Conservation (phyloP, 1,140 invertebrate species). For the Callitettix versicolor region DNA sequence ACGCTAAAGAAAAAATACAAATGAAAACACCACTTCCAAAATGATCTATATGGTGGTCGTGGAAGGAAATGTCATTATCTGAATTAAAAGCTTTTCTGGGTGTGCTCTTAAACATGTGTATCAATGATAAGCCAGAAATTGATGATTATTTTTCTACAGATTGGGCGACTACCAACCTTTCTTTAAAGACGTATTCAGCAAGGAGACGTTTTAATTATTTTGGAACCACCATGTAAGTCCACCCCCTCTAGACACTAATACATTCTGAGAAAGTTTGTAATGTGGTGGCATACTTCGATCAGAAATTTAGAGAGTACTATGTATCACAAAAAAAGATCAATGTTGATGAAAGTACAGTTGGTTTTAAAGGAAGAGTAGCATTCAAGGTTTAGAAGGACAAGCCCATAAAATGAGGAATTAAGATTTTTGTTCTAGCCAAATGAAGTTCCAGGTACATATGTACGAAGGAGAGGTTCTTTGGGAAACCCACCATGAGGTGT, state of each 20-base stretch:
- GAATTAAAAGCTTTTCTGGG: conserved; percentile 7
- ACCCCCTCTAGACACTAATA: neutral
- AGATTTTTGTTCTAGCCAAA: neutral
- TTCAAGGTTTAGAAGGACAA: conserved; percentile 14
- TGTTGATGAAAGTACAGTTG: conserved; percentile 10
- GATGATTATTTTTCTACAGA: conserved; percentile 12
- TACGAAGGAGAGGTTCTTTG: neutral
- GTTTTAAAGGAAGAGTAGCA: conserved; percentile 2
- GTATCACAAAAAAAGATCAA: neutral
- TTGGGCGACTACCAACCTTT: conserved; percentile 11
- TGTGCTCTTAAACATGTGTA: conserved; percentile 2
- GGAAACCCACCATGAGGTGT: neutral
- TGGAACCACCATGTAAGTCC: conserved; percentile 4
- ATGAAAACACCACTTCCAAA: neutral
- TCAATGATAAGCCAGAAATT: neutral
- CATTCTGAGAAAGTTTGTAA: conserved; percentile 1
- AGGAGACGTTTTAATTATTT: conserved; percentile 10
- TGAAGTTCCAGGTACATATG: neutral
- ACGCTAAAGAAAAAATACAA: conserved; percentile 4
- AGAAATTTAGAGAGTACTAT: conserved; percentile 12
- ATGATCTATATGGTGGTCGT: conserved; percentile 5
- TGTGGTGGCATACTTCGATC: neutral
- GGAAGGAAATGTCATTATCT: neutral
- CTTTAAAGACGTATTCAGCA: conserved; percentile 7
- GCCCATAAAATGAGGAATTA: conserved; percentile 10